phyloP scores from a whole-genome alignment of 2,797 vertebrate genomes.

The Siniperca scherzeri region DNA sequence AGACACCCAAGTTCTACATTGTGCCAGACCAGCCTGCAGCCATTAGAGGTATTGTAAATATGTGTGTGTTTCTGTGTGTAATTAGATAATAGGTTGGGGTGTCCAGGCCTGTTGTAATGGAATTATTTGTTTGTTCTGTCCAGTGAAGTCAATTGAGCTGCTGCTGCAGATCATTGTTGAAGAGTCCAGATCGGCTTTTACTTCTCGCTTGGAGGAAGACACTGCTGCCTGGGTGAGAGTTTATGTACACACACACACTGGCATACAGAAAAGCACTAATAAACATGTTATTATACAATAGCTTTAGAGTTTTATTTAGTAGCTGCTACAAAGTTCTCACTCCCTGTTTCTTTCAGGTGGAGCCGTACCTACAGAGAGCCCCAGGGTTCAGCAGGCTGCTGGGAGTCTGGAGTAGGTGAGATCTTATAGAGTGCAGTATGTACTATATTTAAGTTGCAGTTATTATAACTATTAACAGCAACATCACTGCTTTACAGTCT shows the following conservation, averaged over 20 bases:
- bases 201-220: constrained; percentile 70
- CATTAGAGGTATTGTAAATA: constrained; percentile 74
- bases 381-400: constrained; percentile 82
- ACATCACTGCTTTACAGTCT: no score
- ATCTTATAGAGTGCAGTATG: not conserved
- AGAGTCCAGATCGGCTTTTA: constrained; percentile 46
- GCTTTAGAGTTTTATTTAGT: not conserved
- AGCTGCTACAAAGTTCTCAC: not conserved
- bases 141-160: constrained; percentile 82
- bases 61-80: not conserved
- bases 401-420: constrained; percentile 85
- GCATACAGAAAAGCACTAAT: not conserved
- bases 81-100: not conserved
- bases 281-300: not conserved
- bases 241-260: not conserved
- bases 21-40: constrained; percentile 77
- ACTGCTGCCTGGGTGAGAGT: constrained; percentile 69
- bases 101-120: not conserved
- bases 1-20: constrained; percentile 75
- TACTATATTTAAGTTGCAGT: not conserved
- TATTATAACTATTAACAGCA: not conserved
- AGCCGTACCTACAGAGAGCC: constrained; percentile 76
- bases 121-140: constrained; percentile 34
- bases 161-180: constrained; percentile 85
- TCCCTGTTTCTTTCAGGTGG: constrained; percentile 71